Conservation (phyloP, 2,113 vertebrate species). For the Megaceryle torquata region DNA sequence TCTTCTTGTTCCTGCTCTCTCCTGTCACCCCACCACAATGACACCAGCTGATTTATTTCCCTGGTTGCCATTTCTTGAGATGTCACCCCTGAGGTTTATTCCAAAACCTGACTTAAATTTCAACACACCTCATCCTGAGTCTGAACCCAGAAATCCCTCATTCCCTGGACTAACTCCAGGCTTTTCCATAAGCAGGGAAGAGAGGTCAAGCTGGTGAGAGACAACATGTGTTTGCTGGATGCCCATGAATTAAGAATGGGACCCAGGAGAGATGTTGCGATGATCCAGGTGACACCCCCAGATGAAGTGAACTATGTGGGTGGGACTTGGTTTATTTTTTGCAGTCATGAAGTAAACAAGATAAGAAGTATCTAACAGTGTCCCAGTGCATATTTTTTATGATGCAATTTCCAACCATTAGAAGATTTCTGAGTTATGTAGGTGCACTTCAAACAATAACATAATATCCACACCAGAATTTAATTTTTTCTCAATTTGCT, state of each 20-base stretch:
- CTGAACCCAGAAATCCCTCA: not conserved
- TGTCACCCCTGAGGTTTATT: not conserved
- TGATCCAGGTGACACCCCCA: not conserved
- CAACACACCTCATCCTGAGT: not conserved
- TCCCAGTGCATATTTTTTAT: not conserved
- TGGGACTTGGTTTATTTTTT: not conserved
- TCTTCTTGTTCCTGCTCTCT: not conserved
- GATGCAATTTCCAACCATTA: not conserved
- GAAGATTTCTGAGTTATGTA: not conserved
- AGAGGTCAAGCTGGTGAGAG: not conserved
- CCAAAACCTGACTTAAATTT: not conserved
- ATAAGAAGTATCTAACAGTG: not conserved
- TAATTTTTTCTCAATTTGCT: not conserved
- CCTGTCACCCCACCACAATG: no score
- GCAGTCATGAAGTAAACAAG: not conserved
- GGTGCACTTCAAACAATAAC: not conserved
- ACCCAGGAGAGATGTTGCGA: not conserved
- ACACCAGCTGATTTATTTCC: not conserved
- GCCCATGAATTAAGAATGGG: not conserved
- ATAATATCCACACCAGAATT: not conserved
- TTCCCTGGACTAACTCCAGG: not conserved
- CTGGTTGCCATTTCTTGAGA: not conserved
- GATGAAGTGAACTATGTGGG: not conserved
- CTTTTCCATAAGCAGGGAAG: not conserved
- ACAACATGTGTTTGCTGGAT: not conserved